Conservation (phyloP, 2,797 vertebrate species). For the Tympanoctomys barrerae region DNA sequence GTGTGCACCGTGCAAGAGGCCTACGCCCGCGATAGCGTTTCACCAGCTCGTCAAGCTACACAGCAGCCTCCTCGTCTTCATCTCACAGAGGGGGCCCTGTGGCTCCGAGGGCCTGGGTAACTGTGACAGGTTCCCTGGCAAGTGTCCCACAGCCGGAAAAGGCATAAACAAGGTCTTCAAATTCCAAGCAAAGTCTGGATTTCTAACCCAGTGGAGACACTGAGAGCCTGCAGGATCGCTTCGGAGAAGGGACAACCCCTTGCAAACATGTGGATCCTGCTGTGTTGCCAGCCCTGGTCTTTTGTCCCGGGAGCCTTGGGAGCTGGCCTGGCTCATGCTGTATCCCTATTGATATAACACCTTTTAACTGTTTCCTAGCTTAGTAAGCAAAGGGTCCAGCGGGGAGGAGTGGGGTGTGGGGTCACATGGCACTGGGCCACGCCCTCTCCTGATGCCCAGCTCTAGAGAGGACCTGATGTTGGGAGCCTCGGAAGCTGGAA, state of each 20-base stretch:
- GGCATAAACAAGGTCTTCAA: background rate
- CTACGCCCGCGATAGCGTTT: background rate
- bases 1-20: too few relatives aligned
- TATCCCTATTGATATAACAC: background rate
- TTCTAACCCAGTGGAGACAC: background rate
- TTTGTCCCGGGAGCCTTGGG: background rate
- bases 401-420: background rate
- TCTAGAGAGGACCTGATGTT: background rate
- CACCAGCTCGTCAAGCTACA: background rate
- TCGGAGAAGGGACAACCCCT: background rate
- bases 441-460: background rate
- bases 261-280: background rate
- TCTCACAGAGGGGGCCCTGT: background rate
- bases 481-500: too few relatives aligned
- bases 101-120: too few relatives aligned
- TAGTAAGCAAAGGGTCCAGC: background rate
- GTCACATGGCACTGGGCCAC: too few relatives aligned
- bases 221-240: background rate
- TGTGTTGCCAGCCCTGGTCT: background rate
- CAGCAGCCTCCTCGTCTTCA: background rate
- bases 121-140: background rate
- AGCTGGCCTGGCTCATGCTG: background rate
- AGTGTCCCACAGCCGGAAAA: background rate
- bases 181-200: background rate
- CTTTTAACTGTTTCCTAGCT: background rate